Percentiles rank a stretch among this genome's conserved stretches.
phyloP scores from a whole-genome alignment of 2,888 invertebrate species.

The Protonemura montana region DNA sequence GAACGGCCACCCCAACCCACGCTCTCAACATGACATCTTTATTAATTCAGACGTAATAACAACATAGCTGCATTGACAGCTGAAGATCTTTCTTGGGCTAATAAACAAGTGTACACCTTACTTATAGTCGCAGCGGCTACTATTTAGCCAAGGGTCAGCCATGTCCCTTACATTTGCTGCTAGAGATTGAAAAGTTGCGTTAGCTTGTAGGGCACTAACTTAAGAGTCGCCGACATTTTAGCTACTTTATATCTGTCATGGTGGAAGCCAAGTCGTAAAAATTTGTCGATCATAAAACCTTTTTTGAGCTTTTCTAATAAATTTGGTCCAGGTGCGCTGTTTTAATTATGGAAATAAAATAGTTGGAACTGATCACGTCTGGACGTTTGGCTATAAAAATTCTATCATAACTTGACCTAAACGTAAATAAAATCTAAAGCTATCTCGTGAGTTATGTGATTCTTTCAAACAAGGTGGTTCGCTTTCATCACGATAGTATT shows the following conservation, averaged over 20 bases:
- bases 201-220: background rate
- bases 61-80: background rate
- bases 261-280: background rate
- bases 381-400: background rate
- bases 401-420: background rate
- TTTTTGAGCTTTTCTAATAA: background rate
- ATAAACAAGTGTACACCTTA: background rate
- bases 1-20: background rate
- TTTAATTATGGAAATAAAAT: background rate
- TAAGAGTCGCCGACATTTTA: background rate
- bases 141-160: background rate
- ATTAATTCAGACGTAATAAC: constrained; percentile 4
- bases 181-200: background rate
- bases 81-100: background rate
- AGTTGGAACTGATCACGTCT: background rate
- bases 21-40: background rate
- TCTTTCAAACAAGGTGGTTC: background rate
- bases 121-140: background rate
- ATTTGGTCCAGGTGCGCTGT: background rate
- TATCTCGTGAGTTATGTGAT: background rate
- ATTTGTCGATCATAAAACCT: background rate
- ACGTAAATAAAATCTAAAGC: background rate
- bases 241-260: background rate
- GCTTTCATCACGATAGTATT: background rate
- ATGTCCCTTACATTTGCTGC: background rate